Percentiles rank a stretch among this genome's conserved stretches.
These are phyloP conservation scores for Stegophylla sp. DNA, from an alignment of 2,888 invertebrate genomes.

Conservation along the genomic window DNA sequence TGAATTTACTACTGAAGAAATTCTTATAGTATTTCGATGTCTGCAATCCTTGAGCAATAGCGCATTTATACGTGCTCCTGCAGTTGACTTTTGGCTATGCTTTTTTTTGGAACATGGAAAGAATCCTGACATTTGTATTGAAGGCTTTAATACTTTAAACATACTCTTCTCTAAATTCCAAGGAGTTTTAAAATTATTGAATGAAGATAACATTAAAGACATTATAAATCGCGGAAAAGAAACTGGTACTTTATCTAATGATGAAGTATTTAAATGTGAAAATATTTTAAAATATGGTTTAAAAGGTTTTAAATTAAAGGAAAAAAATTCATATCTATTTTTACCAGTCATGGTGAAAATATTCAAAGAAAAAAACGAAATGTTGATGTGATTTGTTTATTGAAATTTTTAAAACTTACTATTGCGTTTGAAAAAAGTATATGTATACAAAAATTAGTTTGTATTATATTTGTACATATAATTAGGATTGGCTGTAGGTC, in stretches of 20 bases:
- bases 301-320: neutral
- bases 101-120: conserved; percentile 13
- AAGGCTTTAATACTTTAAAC: conserved; percentile 29
- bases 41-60: conserved; percentile 22
- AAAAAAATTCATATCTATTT: conserved; percentile 21
- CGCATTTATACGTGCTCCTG: neutral
- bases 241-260: neutral
- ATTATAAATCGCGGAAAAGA: neutral
- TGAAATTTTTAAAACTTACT: too few species aligned
- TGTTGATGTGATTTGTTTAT: neutral
- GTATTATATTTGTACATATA: too few species aligned
- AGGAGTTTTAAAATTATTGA: neutral
- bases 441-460: neutral
- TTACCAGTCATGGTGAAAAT: conserved; percentile 15
- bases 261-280: conserved; percentile 26
- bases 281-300: conserved; percentile 25
- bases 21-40: conserved; percentile 15
- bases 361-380: conserved; percentile 6
- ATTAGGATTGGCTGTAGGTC: too few species aligned
- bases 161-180: neutral
- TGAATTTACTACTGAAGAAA: conserved; percentile 15
- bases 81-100: conserved; percentile 25
- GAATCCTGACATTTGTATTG: neutral
- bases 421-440: neutral
- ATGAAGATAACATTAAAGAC: neutral